Conservation (phyloP, 1,140 invertebrate species). For the Drosophila erecta region DNA sequence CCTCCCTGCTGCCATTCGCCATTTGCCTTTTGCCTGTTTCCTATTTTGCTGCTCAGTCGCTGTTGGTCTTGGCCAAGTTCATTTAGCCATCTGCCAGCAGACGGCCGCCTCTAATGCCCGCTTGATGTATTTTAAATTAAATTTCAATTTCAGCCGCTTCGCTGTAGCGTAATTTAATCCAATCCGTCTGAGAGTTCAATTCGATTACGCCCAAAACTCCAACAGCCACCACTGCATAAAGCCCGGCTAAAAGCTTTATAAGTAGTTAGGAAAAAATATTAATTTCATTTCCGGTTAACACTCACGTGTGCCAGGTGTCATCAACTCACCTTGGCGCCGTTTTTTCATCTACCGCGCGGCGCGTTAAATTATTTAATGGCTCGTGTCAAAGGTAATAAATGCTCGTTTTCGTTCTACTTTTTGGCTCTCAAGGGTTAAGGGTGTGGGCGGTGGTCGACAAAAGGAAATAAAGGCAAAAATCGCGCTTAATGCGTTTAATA, state of each 20-base stretch:
- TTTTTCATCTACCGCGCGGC: constrained; percentile 39
- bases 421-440: constrained; percentile 24
- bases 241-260: constrained; percentile 70
- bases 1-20: background rate
- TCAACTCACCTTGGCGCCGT: background rate
- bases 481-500: constrained; percentile 75
- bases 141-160: constrained; percentile 58
- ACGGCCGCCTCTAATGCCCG: constrained; percentile 43
- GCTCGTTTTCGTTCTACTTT: constrained; percentile 30
- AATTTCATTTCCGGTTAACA: constrained; percentile 65
- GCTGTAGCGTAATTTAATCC: constrained; percentile 57
- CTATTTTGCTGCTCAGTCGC: constrained; percentile 50
- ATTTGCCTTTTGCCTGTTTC: constrained; percentile 3
- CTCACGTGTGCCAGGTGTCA: constrained; percentile 54
- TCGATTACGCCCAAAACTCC: constrained; percentile 44
- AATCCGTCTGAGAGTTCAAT: constrained; percentile 53
- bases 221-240: background rate
- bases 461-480: constrained; percentile 35
- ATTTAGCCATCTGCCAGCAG: constrained; percentile 63
- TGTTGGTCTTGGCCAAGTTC: constrained; percentile 77
- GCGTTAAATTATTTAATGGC: constrained; percentile 76
- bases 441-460: background rate
- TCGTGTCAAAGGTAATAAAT: constrained; percentile 78
- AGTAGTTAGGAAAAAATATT: constrained; percentile 58
- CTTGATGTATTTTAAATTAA: constrained; percentile 80